Percentiles rank a stretch among this genome's conserved stretches.
phyloP scores from a whole-genome alignment of 2,113 vertebrate species.

The Xyrauchen texanus region DNA sequence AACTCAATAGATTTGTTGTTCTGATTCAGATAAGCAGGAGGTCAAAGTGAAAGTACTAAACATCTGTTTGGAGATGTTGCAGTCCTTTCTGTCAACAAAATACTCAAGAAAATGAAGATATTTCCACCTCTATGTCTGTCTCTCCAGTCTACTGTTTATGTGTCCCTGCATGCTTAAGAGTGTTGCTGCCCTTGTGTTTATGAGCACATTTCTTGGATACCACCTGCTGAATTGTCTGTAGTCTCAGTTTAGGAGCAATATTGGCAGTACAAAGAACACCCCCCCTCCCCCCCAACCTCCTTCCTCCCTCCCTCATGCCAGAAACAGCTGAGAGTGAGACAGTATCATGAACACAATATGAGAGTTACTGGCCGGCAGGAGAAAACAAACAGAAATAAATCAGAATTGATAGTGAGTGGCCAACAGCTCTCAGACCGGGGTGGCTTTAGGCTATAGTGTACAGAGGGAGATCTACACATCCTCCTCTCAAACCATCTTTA shows the following conservation, averaged over 20 bases:
- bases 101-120: conserved; percentile 11
- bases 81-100: conserved; percentile 9
- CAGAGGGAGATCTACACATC: background rate
- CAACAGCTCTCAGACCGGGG: conserved; percentile 6
- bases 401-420: background rate
- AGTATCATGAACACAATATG: background rate
- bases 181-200: background rate
- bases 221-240: conserved; percentile 4
- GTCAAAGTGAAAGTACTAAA: conserved; percentile 35
- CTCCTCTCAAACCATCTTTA: background rate
- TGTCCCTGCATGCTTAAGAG: background rate
- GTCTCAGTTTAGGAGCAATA: background rate
- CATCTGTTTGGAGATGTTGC: conserved; percentile 29
- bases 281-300: background rate
- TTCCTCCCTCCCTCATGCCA: no score
- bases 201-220: background rate
- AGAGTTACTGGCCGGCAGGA: background rate
- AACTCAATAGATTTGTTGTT: conserved; percentile 27
- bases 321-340: no score
- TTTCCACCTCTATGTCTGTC: background rate
- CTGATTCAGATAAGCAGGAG: conserved; percentile 28
- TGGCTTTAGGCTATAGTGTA: background rate
- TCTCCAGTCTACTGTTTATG: background rate
- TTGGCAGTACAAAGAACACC: background rate
- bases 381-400: background rate